phyloP scores from a whole-genome alignment of 2,888 invertebrate species.

The Caenorhabditis afra region DNA sequence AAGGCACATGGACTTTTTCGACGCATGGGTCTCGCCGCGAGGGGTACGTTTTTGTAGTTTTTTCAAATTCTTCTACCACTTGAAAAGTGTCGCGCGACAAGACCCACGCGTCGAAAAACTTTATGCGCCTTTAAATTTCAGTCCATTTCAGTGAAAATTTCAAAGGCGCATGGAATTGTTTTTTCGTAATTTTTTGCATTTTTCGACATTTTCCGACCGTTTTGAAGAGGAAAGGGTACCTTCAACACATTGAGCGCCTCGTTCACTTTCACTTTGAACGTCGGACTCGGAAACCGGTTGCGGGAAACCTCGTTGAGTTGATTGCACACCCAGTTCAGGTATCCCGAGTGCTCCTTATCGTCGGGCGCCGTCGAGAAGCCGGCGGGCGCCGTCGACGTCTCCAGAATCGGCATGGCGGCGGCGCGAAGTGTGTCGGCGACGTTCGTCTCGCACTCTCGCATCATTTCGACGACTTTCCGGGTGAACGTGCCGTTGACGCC shows the following conservation, averaged over 20 bases:
- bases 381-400: background rate
- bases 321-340: slow-evolving; percentile 50
- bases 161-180: no score
- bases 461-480: background rate
- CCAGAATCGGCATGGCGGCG: background rate
- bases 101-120: no score
- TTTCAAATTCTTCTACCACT: no score
- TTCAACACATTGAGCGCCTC: slow-evolving; percentile 49
- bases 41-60: no score
- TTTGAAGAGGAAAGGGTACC: no score
- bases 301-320: slow-evolving; percentile 15
- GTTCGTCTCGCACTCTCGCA: slow-evolving; percentile 1
- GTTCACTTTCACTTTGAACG: slow-evolving; percentile 26
- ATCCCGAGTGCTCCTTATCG: slow-evolving; percentile 46
- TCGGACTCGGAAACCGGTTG: background rate
- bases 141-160: no score
- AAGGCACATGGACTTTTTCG: no score
- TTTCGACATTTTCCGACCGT: no score
- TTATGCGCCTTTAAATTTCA: no score
- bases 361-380: slow-evolving; percentile 16
- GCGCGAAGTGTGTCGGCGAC: background rate
- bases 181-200: no score
- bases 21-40: no score
- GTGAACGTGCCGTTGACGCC: slow-evolving; percentile 3
- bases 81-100: no score